A percentile compares a stretch with the other conserved stretches of the same genome.
These are phyloP conservation scores for Episyrphus balteatus DNA, from an alignment of 1,140 invertebrate species.

Conservation along the genomic window DNA sequence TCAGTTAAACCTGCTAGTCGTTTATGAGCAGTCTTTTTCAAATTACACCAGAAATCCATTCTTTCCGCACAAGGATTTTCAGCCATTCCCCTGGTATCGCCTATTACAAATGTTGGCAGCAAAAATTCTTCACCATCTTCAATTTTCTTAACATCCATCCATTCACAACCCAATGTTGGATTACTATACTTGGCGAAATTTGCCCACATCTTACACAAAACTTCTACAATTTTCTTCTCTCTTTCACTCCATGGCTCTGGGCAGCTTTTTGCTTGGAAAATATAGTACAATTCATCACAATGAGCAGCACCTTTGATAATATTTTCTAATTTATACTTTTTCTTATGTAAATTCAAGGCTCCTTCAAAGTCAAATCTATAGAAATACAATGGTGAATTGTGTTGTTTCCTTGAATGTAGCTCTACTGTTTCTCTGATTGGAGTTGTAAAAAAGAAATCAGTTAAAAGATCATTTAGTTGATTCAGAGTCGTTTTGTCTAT, in stretches of 20 bases:
- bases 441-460: conserved; percentile 24
- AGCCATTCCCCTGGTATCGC: conserved; percentile 19
- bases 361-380: conserved; percentile 45
- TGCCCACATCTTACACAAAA: conserved; percentile 47
- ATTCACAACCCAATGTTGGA: conserved; percentile 19
- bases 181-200: conserved; percentile 48
- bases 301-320: conserved; percentile 42
- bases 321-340: conserved; percentile 21
- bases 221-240: conserved; percentile 36
- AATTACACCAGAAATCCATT: conserved; percentile 34
- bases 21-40: conserved; percentile 14
- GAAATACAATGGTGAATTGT: conserved; percentile 22
- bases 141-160: conserved; percentile 19
- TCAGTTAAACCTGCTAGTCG: too few relatives aligned
- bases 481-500: conserved; percentile 13
- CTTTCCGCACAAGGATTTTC: conserved; percentile 30
- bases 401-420: conserved; percentile 18
- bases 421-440: conserved; percentile 20
- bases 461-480: conserved; percentile 18
- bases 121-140: conserved; percentile 10
- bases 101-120: conserved; percentile 27
- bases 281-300: conserved; percentile 47
- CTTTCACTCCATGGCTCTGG: conserved; percentile 37
- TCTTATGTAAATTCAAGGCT: conserved; percentile 43
- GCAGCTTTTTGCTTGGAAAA: conserved; percentile 44